Percentiles rank a stretch among this genome's conserved stretches.
Evolutionary conservation across 1,140 invertebrate species (phyloP).

Genomic region (Geopemphigus sp.): DNA sequence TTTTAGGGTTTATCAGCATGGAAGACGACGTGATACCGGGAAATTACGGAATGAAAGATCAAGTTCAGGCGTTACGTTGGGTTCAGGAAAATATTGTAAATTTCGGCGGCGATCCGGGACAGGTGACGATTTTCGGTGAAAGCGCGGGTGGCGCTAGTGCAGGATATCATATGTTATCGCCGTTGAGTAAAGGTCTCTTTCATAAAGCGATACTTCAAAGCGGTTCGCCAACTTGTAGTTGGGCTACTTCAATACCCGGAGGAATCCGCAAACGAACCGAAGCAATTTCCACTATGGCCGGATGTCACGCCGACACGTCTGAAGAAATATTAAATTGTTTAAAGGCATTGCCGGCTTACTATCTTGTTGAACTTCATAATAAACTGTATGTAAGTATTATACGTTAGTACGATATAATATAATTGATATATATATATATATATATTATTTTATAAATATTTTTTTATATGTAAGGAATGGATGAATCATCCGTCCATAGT

Average conservation of each 20-base stretch:
- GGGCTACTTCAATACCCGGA: too few relatives aligned
- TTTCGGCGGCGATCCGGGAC: slow-evolving; percentile 73
- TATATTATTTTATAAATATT: too few relatives aligned
- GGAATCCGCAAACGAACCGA: too few relatives aligned
- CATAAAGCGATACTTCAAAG: slow-evolving; percentile 52
- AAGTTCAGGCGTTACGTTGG: slow-evolving; percentile 71
- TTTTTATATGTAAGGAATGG: slow-evolving; percentile 39
- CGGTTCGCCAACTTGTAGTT: too few relatives aligned
- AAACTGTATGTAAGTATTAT: too few relatives aligned
- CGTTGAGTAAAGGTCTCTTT: slow-evolving; percentile 53
- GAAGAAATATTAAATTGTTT: too few relatives aligned
- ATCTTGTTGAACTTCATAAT: too few relatives aligned
- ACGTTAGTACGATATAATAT: too few relatives aligned
- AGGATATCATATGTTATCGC: slow-evolving; percentile 66
- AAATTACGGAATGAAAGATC: slow-evolving; percentile 74
- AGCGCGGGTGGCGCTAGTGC: slow-evolving; percentile 68
- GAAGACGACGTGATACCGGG: slow-evolving; percentile 58
- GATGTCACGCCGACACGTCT: too few relatives aligned
- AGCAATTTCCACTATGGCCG: too few relatives aligned
- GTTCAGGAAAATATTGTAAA: slow-evolving; percentile 67
- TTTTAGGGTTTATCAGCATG: too few relatives aligned
- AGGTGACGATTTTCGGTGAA: slow-evolving; percentile 69
- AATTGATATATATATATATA: neutral
- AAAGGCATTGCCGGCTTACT: too few relatives aligned
- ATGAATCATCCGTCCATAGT: neutral